Percentiles rank a stretch among this genome's conserved stretches.
Evolutionary conservation across 2,888 invertebrate species (phyloP).

Genomic region (Meghimatium bilineatum): DNA sequence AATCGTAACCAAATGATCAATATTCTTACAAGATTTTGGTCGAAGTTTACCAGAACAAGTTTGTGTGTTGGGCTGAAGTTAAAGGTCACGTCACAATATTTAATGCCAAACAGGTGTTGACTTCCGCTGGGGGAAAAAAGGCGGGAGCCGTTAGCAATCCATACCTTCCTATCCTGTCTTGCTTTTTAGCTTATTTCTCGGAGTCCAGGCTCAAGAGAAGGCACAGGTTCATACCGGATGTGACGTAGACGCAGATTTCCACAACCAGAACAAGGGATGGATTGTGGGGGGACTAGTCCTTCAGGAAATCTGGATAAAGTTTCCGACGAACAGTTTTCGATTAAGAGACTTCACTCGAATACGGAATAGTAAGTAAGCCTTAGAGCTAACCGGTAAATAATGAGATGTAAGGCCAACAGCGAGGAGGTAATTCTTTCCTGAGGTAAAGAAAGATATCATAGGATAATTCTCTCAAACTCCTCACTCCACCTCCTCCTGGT

Average conservation of each 20-base stretch:
- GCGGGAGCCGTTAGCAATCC: background rate
- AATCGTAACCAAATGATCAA: constrained; percentile 1
- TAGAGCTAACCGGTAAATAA: no score
- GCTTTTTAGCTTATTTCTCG: background rate
- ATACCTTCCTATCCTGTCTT: background rate
- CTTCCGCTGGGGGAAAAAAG: background rate
- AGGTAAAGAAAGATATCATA: no score
- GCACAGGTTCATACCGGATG: background rate
- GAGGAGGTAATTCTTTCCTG: no score
- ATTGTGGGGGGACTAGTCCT: background rate
- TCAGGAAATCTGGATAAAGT: no score
- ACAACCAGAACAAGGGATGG: background rate
- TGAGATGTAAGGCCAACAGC: no score
- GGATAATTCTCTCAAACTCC: no score
- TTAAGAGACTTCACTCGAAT: no score
- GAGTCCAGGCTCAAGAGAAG: no score
- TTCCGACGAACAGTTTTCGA: no score
- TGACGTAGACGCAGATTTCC: background rate
- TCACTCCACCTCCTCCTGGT: no score
- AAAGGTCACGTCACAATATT: constrained; percentile 21
- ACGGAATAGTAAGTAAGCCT: no score
- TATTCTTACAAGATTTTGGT: background rate
- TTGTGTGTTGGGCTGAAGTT: background rate
- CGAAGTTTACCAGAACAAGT: background rate
- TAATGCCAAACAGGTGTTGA: constrained; percentile 21